A percentile compares a stretch with the other conserved stretches of the same genome.
Conservation (phyloP, 1,140 invertebrate genomes). For the Bathynomus jamesi region DNA sequence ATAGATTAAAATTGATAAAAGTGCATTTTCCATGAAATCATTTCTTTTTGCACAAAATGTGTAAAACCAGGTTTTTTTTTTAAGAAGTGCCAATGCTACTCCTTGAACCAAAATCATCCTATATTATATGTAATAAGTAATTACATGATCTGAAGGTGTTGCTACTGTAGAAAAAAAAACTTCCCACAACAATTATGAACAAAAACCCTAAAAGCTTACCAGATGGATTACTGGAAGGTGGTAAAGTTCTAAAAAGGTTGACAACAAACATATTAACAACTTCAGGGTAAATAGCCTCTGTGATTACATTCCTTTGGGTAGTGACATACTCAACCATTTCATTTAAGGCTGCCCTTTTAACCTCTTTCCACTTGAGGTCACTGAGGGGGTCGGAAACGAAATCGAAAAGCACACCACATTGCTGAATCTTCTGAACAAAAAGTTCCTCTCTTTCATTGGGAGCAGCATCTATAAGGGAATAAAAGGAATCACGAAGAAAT, state of each 20-base stretch:
- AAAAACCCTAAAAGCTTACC: conserved; percentile 44
- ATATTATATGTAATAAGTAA: too few species aligned
- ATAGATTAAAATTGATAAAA: too few species aligned
- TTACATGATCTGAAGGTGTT: too few species aligned
- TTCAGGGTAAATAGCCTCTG: conserved; percentile 91
- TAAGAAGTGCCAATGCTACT: too few species aligned
- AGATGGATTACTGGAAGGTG: conserved; percentile 53
- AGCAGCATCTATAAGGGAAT: conserved; percentile 68
- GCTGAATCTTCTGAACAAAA: conserved; percentile 91
- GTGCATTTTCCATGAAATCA: too few species aligned
- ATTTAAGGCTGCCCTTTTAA: conserved; percentile 87
- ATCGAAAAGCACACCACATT: conserved; percentile 97
- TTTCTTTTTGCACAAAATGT: too few species aligned
- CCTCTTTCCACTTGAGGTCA: conserved; percentile 98
- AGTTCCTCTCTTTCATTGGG: conserved; percentile 82
- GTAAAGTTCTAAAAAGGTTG: conserved; percentile 80
- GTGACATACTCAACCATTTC: conserved; percentile 98
- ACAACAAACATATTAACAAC: conserved; percentile 85
- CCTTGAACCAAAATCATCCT: too few species aligned
- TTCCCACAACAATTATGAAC: not conserved
- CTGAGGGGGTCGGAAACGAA: conserved; percentile 93
- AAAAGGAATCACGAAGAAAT: too few species aligned
- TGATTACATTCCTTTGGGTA: conserved; percentile 82
- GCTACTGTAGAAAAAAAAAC: not conserved
- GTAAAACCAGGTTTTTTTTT: too few species aligned